Percentiles rank a stretch among this genome's conserved stretches.
Evolutionary conservation across 1,140 invertebrate species (phyloP).

Genomic region (Fopius arisanus): DNA sequence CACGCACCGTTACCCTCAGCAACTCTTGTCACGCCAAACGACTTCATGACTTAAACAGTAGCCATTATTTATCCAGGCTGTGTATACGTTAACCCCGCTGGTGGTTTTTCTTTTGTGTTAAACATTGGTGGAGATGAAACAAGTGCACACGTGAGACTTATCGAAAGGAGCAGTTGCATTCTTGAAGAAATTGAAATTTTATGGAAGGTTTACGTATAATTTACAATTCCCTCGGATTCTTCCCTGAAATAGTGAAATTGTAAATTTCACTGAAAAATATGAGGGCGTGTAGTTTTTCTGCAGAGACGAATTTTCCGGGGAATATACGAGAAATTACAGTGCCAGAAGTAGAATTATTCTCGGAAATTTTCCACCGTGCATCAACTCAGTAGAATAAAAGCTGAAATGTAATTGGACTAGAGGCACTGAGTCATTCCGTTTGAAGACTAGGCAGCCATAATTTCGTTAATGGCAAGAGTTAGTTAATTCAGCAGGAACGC

Average conservation of each 20-base stretch:
- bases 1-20: constrained; percentile 12
- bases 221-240: no score
- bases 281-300: no score
- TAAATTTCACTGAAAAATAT: no score
- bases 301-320: no score
- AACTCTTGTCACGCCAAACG: not conserved
- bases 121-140: no score
- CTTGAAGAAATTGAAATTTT: no score
- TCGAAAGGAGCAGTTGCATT: no score
- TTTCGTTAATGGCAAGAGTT: constrained; percentile 3
- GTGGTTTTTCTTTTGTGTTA: not conserved
- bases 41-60: constrained; percentile 28
- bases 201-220: no score
- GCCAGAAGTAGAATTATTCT: not conserved
- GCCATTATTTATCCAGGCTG: constrained; percentile 22
- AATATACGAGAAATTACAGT: no score
- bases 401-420: not conserved
- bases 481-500: constrained; percentile 2
- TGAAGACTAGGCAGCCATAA: not conserved
- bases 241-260: no score
- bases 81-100: not conserved
- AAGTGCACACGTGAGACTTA: no score
- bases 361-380: no score
- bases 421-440: not conserved
- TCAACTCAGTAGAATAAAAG: not conserved